These are phyloP conservation scores for Norana najaformis DNA, from an alignment of 2,888 invertebrate genomes.

Conservation along the genomic window DNA sequence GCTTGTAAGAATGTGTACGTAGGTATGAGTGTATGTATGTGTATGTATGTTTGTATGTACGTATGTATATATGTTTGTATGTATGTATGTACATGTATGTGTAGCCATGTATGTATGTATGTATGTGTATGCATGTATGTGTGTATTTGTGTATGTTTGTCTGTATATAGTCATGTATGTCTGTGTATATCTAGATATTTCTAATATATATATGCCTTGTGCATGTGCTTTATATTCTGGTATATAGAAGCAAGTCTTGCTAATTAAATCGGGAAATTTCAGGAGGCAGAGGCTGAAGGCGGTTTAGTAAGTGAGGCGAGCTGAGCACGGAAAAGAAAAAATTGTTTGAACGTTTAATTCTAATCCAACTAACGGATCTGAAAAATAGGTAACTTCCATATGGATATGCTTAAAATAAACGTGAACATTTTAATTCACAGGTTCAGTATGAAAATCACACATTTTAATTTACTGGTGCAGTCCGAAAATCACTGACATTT, in stretches of 20 bases:
- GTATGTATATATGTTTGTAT: not conserved
- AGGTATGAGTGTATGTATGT: no score
- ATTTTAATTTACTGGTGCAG: no score
- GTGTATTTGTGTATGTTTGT: not conserved
- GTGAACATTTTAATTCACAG: not conserved
- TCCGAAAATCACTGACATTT: no score
- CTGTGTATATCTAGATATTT: not conserved
- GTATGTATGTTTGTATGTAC: not conserved
- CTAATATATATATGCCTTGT: not conserved
- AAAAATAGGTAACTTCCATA: not conserved
- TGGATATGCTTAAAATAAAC: not conserved
- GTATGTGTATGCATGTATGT: not conserved
- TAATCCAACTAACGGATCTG: not conserved
- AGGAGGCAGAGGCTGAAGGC: no score
- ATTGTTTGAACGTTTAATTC: not conserved
- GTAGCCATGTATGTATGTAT: not conserved
- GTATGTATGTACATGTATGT: not conserved
- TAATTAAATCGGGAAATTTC: not conserved
- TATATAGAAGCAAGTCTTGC: not conserved
- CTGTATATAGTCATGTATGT: not conserved
- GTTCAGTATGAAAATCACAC: no score
- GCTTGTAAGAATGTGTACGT: not conserved
- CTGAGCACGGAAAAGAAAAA: no score
- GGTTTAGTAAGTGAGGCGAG: no score
- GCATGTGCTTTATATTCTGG: not conserved